phyloP scores from a whole-genome alignment of 2,888 invertebrate species.

The Amphipyra berbera region DNA sequence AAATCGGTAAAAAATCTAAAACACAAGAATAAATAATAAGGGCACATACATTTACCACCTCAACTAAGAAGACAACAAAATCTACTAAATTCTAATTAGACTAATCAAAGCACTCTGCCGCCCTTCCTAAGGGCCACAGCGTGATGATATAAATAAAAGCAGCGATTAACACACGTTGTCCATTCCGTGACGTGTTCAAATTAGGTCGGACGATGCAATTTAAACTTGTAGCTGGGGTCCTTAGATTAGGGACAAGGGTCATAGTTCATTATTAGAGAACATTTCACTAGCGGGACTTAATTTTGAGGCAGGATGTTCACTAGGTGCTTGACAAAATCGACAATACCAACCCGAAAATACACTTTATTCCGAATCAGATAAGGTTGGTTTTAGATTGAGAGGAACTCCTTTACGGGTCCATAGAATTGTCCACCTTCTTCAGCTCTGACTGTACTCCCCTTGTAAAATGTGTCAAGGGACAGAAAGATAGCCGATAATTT shows the following conservation, averaged over 20 bases:
- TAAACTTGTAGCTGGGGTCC: slow-evolving; percentile 65
- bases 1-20: no score
- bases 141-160: slow-evolving; percentile 69
- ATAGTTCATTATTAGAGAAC: slow-evolving; percentile 74
- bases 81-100: slow-evolving; percentile 49
- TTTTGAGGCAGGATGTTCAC: slow-evolving; percentile 36
- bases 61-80: slow-evolving; percentile 28
- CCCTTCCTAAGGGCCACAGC: slow-evolving; percentile 32
- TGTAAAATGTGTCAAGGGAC: slow-evolving; percentile 49
- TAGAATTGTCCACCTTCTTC: slow-evolving; percentile 32
- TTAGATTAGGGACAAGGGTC: slow-evolving; percentile 59
- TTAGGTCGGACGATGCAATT: slow-evolving; percentile 70
- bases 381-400: slow-evolving; percentile 17
- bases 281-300: slow-evolving; percentile 54
- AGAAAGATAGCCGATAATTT: slow-evolving; percentile 41
- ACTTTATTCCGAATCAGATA: not conserved
- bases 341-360: not conserved
- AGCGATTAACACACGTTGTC: slow-evolving; percentile 77
- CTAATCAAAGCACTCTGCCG: slow-evolving; percentile 42
- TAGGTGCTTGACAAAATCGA: slow-evolving; percentile 38
- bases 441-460: slow-evolving; percentile 26
- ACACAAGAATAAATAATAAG: no score
- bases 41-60: not conserved
- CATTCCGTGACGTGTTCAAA: slow-evolving; percentile 69
- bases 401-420: slow-evolving; percentile 5